Conservation (phyloP, 2,888 invertebrate species). For the Ennomos fuscantarius region DNA sequence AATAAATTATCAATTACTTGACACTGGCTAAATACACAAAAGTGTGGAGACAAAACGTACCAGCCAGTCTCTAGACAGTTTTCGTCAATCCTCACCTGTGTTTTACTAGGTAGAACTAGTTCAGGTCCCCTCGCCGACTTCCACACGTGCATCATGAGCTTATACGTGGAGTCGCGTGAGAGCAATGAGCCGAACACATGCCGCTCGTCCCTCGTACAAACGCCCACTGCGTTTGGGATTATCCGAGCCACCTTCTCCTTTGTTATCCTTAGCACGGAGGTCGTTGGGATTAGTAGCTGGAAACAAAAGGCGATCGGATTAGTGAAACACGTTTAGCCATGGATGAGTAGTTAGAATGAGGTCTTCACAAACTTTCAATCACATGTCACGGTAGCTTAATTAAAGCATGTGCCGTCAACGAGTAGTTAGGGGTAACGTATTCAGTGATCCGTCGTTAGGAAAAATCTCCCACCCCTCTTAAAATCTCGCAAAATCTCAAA, state of each 20-base stretch:
- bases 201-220: conserved; percentile 92
- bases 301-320: conserved; percentile 43
- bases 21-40: too few species aligned
- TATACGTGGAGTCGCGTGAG: conserved; percentile 94
- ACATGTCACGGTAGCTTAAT: too few species aligned
- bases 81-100: conserved; percentile 52
- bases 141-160: conserved; percentile 95
- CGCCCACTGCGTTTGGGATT: conserved; percentile 97
- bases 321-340: too few species aligned
- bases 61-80: too few species aligned
- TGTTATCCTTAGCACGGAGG: conserved; percentile 93
- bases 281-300: conserved; percentile 94
- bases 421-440: too few species aligned
- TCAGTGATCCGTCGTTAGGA: too few species aligned
- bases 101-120: conserved; percentile 62
- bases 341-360: too few species aligned
- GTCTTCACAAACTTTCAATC: too few species aligned
- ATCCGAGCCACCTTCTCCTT: conserved; percentile 97
- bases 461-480: too few species aligned
- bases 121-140: conserved; percentile 85
- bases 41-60: not conserved
- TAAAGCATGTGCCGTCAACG: too few species aligned
- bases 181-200: conserved; percentile 96
- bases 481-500: too few species aligned
- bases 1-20: too few species aligned